Evolutionary conservation across 2,797 vertebrate species (phyloP), one percentile per base, ranked within the genome.

Genomic region (Acanthurus leucopareius): DNA sequence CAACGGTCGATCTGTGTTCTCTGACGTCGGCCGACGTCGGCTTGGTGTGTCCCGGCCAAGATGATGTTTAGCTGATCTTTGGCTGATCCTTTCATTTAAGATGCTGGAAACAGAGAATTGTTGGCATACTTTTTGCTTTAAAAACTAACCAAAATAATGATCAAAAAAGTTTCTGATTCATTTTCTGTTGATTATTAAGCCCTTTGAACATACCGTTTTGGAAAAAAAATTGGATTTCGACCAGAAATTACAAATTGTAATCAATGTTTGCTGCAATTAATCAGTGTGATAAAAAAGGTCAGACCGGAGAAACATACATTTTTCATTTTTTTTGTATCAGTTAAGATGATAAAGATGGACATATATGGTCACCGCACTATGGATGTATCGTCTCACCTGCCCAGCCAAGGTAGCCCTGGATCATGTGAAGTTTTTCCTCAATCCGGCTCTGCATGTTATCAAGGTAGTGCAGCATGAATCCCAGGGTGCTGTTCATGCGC

Each of bases 401-500:
- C 91, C 92, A 95, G 71, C 79, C 80, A 0, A 97, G 90, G 89
- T 95, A 92, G 0, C 90, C 47, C 62, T 96, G 95, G 77, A 97
- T 94, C 38, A 92, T 56, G 42, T 90, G 91, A 9, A 97, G 93
- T 15, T 82, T 69, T 2, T 95, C 93, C 77, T 97, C 96, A 20
- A 97, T 84, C 0, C 16, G 86, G 47, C 40, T 66, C 86, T 54
- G 94, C 92, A 96, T 95, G 70, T 57, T 86, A 6, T 96, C 95
- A n/a, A 96, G 64, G 38, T 91, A 92, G 0, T 0, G 70, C 72
- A 97, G 89, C 90, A 94, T 88, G 74, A 91, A 76, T 19, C 92
- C 95, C 86, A 97, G 85, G 1, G 95, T 97, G 81, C 70, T 79
- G 75, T 96, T 98, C 93, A 97, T 92, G 42, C 82, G 92, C 70